These are phyloP conservation scores for Ailurus styani DNA, from an alignment of 2,113 vertebrate genomes.

Conservation along the genomic window DNA sequence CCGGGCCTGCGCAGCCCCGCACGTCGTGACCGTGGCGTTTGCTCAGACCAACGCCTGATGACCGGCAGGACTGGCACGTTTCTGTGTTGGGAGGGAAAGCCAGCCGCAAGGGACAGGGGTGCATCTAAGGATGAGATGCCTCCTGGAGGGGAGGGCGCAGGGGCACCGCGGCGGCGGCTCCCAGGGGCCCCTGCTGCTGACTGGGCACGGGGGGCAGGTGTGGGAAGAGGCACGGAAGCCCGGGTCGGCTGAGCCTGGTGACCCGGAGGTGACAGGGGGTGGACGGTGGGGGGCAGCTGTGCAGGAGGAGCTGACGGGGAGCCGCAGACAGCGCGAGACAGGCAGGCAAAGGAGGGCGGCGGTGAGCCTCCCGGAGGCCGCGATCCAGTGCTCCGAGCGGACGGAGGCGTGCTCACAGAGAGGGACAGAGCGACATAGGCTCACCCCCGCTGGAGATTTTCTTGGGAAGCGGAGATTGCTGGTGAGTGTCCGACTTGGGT, in stretches of 20 bases:
- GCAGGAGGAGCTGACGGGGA: fast-evolving
- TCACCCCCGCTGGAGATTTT: no score
- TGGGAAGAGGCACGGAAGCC: neutral
- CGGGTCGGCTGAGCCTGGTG: neutral
- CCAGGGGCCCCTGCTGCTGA: neutral
- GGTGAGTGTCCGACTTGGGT: no score
- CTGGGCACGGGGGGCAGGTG: neutral
- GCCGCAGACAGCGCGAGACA: fast-evolving
- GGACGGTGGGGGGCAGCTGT: fast-evolving
- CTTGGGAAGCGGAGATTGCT: fast-evolving
- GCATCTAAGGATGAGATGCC: fast-evolving
- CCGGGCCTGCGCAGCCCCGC: neutral
- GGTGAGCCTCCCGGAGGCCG: fast-evolving
- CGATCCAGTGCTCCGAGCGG: fast-evolving
- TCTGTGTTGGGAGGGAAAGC: neutral
- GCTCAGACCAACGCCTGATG: fast-evolving
- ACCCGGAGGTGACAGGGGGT: fast-evolving
- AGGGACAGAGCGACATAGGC: neutral
- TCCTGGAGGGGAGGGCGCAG: neutral
- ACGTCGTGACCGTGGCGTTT: fast-evolving
- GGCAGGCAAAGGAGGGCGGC: fast-evolving
- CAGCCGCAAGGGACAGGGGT: fast-evolving
- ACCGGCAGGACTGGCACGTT: fast-evolving
- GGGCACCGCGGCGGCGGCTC: fast-evolving
- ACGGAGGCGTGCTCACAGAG: neutral